phyloP scores from a whole-genome alignment of 1,140 invertebrate species.

The Drosophila oshimai region DNA sequence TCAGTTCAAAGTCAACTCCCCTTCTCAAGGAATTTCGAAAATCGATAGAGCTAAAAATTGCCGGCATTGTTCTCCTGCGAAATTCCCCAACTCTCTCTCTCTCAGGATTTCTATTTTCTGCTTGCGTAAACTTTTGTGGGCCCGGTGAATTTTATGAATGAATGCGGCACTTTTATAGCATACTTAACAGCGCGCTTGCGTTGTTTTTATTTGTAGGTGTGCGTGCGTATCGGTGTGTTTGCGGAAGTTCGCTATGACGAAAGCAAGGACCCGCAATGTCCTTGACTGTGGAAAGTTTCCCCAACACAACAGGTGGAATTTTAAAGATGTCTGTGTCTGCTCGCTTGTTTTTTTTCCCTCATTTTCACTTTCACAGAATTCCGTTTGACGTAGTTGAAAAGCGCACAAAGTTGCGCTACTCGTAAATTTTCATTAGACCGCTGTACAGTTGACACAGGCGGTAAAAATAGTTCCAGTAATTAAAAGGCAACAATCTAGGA shows the following conservation, averaged over 20 bases:
- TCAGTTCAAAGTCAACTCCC: conserved; percentile 40
- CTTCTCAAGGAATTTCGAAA: conserved; percentile 32
- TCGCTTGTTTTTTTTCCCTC: background rate
- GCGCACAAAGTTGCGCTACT: conserved; percentile 25
- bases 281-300: conserved; percentile 59
- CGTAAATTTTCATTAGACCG: conserved; percentile 57
- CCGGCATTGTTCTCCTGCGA: conserved; percentile 29
- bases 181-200: conserved; percentile 71
- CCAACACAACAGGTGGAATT: conserved; percentile 68
- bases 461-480: conserved; percentile 36
- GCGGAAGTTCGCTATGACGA: conserved; percentile 60
- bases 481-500: background rate
- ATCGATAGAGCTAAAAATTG: conserved; percentile 80
- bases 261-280: conserved; percentile 53
- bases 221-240: conserved; percentile 13
- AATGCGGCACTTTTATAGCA: conserved; percentile 61
- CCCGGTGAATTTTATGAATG: conserved; percentile 70
- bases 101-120: background rate
- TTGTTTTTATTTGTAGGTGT: conserved; percentile 9
- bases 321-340: conserved; percentile 20
- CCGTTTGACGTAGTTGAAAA: conserved; percentile 50
- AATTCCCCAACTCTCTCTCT: background rate
- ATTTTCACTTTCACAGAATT: conserved; percentile 12
- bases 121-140: conserved; percentile 53
- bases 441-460: conserved; percentile 30